Evolutionary conservation across 1,140 invertebrate species (phyloP).

Genomic region (Brachionus paranguensis): DNA sequence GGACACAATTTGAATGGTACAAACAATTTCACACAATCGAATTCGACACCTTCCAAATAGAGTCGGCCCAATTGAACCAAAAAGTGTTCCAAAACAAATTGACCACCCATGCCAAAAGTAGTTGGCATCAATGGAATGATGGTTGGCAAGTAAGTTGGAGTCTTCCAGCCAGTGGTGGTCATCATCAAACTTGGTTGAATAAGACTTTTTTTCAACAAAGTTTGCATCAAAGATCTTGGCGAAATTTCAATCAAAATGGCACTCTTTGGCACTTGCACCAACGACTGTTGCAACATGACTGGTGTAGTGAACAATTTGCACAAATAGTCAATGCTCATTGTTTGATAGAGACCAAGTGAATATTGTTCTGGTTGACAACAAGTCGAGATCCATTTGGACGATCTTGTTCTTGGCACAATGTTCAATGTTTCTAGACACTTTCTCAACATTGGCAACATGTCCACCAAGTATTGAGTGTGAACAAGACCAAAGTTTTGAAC

Average conservation of each 20-base stretch:
- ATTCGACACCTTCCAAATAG: neutral
- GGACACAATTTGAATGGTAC: neutral
- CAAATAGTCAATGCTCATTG: slow-evolving; percentile 83
- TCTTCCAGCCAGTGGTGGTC: neutral
- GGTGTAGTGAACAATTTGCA: slow-evolving; percentile 83
- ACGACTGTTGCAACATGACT: slow-evolving; percentile 76
- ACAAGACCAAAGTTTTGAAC: slow-evolving; percentile 84
- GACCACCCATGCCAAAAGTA: neutral
- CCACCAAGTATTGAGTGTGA: slow-evolving; percentile 62
- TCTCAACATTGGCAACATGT: slow-evolving; percentile 1
- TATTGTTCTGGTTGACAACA: slow-evolving; percentile 78
- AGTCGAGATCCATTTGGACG: slow-evolving; percentile 79
- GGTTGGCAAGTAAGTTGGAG: neutral
- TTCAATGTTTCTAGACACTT: neutral
- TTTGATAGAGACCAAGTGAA: slow-evolving; percentile 67
- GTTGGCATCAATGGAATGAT: slow-evolving; percentile 10
- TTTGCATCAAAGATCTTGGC: slow-evolving; percentile 80
- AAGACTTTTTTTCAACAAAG: slow-evolving; percentile 70
- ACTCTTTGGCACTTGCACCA: slow-evolving; percentile 74
- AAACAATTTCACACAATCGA: slow-evolving; percentile 14
- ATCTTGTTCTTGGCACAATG: slow-evolving; percentile 62
- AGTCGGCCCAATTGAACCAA: neutral
- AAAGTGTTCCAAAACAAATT: slow-evolving; percentile 13
- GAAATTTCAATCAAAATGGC: slow-evolving; percentile 85
- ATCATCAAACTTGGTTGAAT: neutral